These are phyloP conservation scores for Phocoena phocoena DNA, from an alignment of 2,113 vertebrate species.

Conservation along the genomic window DNA sequence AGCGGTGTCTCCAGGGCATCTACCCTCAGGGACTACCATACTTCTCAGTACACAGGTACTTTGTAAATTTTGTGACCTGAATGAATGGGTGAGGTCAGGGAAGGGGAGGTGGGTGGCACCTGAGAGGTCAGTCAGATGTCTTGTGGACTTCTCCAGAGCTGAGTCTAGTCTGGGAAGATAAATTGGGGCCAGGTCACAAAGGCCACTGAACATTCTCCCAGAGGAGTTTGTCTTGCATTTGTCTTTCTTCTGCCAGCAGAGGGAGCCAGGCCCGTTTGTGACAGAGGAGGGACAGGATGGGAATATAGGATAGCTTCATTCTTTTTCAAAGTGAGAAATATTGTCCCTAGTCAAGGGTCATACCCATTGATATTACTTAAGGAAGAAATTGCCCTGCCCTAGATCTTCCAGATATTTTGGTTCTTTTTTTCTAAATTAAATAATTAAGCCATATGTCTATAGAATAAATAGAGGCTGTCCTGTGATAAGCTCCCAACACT, in stretches of 20 bases:
- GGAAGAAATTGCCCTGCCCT: not conserved
- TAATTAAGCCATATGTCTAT: not conserved
- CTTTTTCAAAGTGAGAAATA: not conserved
- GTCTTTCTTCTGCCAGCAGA: not conserved
- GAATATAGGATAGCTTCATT: not conserved
- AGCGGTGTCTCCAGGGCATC: not conserved
- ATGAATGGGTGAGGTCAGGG: not conserved
- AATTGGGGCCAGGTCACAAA: not conserved
- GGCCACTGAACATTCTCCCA: not conserved
- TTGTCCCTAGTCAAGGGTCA: not conserved
- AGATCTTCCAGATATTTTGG: not conserved
- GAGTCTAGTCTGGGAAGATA: not conserved
- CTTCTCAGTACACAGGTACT: not conserved
- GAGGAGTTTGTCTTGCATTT: not conserved
- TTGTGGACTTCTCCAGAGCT: not conserved
- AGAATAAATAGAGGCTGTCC: not conserved
- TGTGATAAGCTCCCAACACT: not conserved
- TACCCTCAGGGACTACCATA: not conserved
- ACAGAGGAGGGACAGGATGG: not conserved
- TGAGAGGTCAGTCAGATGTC: not conserved
- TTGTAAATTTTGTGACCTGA: not conserved
- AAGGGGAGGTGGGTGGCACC: not conserved
- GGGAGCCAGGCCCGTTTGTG: not conserved
- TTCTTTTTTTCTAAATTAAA: slow-evolving; percentile 15
- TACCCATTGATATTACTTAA: not conserved